A percentile compares a stretch with the other conserved stretches of the same genome.
These are phyloP conservation scores for Drosophila leonis DNA, from an alignment of 2,888 invertebrate species.

Conservation along the genomic window DNA sequence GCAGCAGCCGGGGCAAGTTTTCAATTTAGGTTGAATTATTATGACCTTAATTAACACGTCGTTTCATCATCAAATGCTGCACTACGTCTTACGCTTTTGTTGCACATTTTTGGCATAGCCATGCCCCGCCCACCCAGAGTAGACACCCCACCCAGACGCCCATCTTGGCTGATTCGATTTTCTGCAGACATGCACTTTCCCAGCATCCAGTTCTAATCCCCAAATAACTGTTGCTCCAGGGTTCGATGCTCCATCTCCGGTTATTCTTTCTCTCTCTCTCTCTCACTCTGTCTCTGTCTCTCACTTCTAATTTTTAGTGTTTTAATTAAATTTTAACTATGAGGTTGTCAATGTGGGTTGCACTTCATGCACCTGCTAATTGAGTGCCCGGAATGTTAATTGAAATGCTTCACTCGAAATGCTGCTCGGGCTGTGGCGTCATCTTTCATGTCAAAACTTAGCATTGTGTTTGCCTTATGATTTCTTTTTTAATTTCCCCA, in stretches of 20 bases:
- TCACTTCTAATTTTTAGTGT: slow-evolving; percentile 63
- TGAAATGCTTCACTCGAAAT: slow-evolving; percentile 47
- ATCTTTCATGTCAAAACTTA: slow-evolving; percentile 22
- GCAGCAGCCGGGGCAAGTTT: slow-evolving; percentile 67
- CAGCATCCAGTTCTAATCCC: slow-evolving; percentile 66
- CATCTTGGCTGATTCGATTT: slow-evolving; percentile 72
- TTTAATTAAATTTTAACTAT: slow-evolving; percentile 83
- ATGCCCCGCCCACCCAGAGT: background rate
- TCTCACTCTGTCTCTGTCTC: slow-evolving; percentile 2
- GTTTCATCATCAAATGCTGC: slow-evolving; percentile 81
- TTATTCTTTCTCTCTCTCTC: slow-evolving; percentile 24
- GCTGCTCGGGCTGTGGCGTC: slow-evolving; percentile 1
- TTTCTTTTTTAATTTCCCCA: slow-evolving; percentile 81
- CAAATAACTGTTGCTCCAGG: slow-evolving; percentile 67
- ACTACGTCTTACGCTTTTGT: slow-evolving; percentile 78
- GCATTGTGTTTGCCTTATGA: slow-evolving; percentile 67
- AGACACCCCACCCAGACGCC: background rate
- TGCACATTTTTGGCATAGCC: slow-evolving; percentile 73
- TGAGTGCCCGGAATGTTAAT: slow-evolving; percentile 74
- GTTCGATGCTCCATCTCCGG: slow-evolving; percentile 31
- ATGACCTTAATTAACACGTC: slow-evolving; percentile 84
- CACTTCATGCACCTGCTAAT: slow-evolving; percentile 64
- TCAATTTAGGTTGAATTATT: slow-evolving; percentile 83
- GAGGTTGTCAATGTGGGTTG: slow-evolving; percentile 32
- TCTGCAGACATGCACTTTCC: slow-evolving; percentile 82